Percentiles rank a stretch among this genome's conserved stretches.
Conservation (phyloP, 2,113 vertebrate genomes). For the Chaenogobius annularis region DNA sequence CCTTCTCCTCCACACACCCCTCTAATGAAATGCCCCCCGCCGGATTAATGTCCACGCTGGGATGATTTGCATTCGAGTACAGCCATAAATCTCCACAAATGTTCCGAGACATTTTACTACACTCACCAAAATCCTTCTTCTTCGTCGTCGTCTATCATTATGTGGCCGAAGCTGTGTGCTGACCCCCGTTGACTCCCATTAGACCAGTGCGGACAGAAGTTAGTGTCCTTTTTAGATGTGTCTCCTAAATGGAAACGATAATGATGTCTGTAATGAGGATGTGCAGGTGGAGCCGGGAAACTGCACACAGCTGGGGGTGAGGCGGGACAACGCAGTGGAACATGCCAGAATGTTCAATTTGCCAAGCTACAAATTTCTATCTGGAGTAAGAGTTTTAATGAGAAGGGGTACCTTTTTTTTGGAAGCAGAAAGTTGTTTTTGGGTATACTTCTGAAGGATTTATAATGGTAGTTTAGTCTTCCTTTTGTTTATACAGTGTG, state of each 20-base stretch:
- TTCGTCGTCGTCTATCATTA: conserved; percentile 10
- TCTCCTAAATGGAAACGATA: conserved; percentile 34
- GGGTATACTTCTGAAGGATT: not conserved
- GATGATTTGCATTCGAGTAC: conserved; percentile 69
- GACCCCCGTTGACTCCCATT: conserved; percentile 41
- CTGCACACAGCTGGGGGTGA: conserved; percentile 15
- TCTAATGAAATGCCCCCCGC: conserved; percentile 67
- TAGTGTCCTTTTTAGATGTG: conserved; percentile 49
- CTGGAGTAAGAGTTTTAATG: conserved; percentile 4
- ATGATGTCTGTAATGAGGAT: conserved; percentile 58
- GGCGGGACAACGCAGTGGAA: not conserved
- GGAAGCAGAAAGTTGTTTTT: not conserved
- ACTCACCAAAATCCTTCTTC: conserved; percentile 29
- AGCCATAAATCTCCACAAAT: conserved; percentile 62
- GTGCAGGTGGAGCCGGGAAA: conserved; percentile 41
- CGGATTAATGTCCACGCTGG: conserved; percentile 67
- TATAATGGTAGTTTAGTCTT: not conserved
- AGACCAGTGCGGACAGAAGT: conserved; percentile 26
- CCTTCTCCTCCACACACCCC: conserved; percentile 51
- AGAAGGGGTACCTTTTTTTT: not conserved
- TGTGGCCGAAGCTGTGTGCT: conserved; percentile 11
- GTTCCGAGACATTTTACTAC: conserved; percentile 55
- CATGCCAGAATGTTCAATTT: not conserved
- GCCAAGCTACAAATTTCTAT: conserved; percentile 11
- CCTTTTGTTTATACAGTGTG: not conserved